A percentile compares a stretch with the other conserved stretches of the same genome.
These are phyloP conservation scores for Catamblyrhynchus diadema DNA, from an alignment of 2,797 vertebrate genomes.

Conservation along the genomic window DNA sequence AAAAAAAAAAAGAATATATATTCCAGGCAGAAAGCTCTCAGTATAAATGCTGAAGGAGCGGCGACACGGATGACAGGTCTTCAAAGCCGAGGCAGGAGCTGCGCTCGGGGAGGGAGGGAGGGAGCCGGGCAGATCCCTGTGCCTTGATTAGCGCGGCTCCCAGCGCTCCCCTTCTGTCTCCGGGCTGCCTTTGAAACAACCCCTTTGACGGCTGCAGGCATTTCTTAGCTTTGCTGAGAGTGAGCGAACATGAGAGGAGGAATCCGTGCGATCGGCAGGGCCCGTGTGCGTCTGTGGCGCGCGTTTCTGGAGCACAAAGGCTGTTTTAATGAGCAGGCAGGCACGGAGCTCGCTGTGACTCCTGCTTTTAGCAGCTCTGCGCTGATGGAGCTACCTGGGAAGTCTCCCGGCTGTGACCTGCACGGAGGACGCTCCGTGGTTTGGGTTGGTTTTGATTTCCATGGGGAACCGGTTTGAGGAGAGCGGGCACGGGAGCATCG, in stretches of 20 bases:
- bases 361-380: not conserved
- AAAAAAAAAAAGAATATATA: not conserved
- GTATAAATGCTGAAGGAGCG: not conserved
- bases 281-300: not conserved
- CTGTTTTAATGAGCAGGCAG: not conserved
- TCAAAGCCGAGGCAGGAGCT: not conserved
- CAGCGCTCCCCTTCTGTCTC: constrained; percentile 41
- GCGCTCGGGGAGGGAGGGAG: not conserved
- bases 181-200: constrained; percentile 25
- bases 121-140: not conserved
- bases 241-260: not conserved
- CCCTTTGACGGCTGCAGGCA: constrained; percentile 35
- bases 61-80: not conserved
- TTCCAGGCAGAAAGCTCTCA: not conserved
- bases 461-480: not conserved
- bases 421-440: rapidly evolving
- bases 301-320: not conserved
- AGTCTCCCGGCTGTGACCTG: not conserved
- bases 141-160: constrained; percentile 17
- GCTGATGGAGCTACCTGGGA: not conserved
- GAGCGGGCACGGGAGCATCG: rapidly evolving
- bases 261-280: not conserved
- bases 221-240: not conserved
- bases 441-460: not conserved
- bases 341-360: not conserved